Conservation (phyloP, 2,797 vertebrate species). For the Microcaecilia unicolor region DNA sequence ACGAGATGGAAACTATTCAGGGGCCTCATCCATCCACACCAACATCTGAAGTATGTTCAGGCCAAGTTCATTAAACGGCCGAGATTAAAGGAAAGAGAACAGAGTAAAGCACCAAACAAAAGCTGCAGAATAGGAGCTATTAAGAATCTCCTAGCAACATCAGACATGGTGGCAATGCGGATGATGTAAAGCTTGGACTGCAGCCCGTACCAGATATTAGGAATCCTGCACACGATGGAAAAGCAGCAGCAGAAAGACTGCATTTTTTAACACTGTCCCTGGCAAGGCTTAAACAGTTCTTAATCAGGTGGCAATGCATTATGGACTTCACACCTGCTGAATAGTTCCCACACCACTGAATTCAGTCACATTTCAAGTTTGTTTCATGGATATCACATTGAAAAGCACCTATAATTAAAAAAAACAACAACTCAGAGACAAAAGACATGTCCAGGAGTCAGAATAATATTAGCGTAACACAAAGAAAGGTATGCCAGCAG, state of each 20-base stretch:
- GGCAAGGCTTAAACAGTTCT: neutral
- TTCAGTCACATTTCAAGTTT: no score
- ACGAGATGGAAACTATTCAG: neutral
- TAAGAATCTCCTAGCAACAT: neutral
- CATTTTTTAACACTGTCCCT: neutral
- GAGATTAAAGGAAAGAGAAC: neutral
- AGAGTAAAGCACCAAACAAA: neutral
- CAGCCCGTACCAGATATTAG: neutral
- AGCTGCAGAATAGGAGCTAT: neutral
- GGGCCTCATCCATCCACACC: neutral
- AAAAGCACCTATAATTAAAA: no score
- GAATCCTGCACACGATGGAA: no score
- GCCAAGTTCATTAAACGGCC: neutral
- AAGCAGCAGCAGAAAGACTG: neutral
- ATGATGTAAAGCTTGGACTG: no score
- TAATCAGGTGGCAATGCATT: neutral
- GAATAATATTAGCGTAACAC: no score
- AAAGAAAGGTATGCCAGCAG: no score
- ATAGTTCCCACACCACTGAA: no score
- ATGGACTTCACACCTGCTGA: no score
- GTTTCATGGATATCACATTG: no score
- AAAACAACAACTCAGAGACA: no score
- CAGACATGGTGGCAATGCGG: neutral
- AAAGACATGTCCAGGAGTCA: no score
- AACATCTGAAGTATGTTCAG: neutral